Base-by-base conservation (phyloP, 92 coral and sea anemone species). In the Actinostola sp. region DNA sequence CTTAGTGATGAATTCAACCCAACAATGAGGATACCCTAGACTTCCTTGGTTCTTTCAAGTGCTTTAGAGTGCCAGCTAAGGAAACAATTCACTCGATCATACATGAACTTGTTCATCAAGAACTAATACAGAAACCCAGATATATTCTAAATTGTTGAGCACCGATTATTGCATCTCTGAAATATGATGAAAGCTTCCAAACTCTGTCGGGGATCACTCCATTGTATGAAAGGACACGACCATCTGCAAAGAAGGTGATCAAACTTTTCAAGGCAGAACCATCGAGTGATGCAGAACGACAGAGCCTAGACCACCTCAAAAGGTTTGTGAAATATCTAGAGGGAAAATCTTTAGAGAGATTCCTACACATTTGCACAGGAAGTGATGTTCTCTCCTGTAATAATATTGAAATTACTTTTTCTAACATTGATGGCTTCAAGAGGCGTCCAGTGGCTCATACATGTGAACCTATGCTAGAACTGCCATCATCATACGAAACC, bases 61-160 rank as follows among this genome's bases (percentile, higher is more conserved):
- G 82, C 21, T 73, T 26, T 35, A 71, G 63, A 28, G 26, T 25
- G 36, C 58, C 82, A 59, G 69, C 89, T 36, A 78, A 78, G 25
- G 85, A 71, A 49, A 78, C 78, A 52, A 71, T 78, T 20, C 48
- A 73, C 25, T 60, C 54, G 25, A 78, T 72, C 21, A 63, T 77
- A 38, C 44, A 58, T 67, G 81, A 84, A 33, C 48, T 79, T 49
- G 86, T 85, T 49, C 78, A 79, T 80, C 86, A 84, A 73, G 86
- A 79, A 79, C 59, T 79, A 23, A 46, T 84, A 2, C 89, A 79
- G 41, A 84, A 70, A 73, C 80, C 84, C 41, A 77, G 69, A 67
- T 39, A 39, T 14, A 39, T 39, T 39, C 45, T 39, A 7, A 39
- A 14, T 14, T 7, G 86, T 34, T 75, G 81, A 58, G 51, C 81